phyloP scores from a whole-genome alignment of 2,113 vertebrate species.

The Rhynchopsitta pachyrhyncha region DNA sequence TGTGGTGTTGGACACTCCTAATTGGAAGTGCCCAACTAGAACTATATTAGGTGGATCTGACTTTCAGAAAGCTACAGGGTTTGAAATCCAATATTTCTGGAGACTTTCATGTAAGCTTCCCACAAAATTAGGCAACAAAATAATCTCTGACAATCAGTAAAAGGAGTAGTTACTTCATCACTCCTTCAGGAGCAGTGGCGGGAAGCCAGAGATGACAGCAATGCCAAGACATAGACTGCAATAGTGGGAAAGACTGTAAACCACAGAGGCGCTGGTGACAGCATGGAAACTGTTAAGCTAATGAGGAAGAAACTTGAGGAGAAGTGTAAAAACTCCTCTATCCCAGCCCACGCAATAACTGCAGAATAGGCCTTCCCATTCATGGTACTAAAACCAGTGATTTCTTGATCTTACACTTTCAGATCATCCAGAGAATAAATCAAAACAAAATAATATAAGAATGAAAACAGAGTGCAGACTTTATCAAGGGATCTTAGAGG shows the following conservation, averaged over 20 bases:
- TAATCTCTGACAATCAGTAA: background rate
- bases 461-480: background rate
- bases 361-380: background rate
- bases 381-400: background rate
- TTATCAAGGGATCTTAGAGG: background rate
- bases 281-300: background rate
- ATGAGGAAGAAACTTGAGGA: conserved; percentile 31
- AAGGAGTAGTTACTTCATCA: background rate
- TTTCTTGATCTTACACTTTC: background rate
- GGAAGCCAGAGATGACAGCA: background rate
- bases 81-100: background rate
- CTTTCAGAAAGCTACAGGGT: background rate
- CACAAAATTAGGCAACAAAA: conserved; percentile 1
- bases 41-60: background rate
- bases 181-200: background rate
- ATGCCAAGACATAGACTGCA: background rate
- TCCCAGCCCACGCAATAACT: background rate
- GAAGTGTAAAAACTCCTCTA: background rate
- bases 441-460: background rate
- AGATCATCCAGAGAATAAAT: background rate
- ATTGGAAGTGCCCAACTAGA: background rate
- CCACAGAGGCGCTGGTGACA: background rate
- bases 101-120: background rate
- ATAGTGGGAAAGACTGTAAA: background rate
- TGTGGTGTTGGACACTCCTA: background rate